phyloP scores from a whole-genome alignment of 1,140 invertebrate species.

The Capitella teleta region DNA sequence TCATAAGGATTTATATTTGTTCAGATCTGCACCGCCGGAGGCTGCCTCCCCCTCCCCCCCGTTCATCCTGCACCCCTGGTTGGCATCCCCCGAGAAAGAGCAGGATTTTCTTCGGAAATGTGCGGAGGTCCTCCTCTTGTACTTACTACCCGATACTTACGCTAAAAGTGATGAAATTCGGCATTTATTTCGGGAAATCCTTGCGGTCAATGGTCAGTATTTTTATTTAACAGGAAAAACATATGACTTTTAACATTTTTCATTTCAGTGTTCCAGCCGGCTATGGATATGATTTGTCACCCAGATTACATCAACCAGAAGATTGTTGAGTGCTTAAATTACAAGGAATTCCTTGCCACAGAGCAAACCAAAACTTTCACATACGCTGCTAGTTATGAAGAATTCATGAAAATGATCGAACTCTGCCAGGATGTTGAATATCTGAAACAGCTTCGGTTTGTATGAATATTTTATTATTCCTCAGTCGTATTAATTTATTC shows the following conservation, averaged over 20 bases:
- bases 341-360: conserved; percentile 57
- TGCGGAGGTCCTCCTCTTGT: conserved; percentile 67
- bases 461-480: background rate
- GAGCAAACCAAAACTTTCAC: conserved; percentile 71
- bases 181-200: conserved; percentile 66
- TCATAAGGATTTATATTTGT: too few species aligned
- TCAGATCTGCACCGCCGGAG: conserved; percentile 9
- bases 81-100: conserved; percentile 61
- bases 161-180: conserved; percentile 58
- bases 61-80: conserved; percentile 63
- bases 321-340: conserved; percentile 66
- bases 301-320: conserved; percentile 85
- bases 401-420: conserved; percentile 67
- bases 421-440: conserved; percentile 67
- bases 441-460: conserved; percentile 50
- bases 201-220: conserved; percentile 65
- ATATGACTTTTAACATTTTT: background rate
- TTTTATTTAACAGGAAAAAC: conserved; percentile 1
- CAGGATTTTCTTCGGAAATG: conserved; percentile 68
- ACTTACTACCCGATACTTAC: conserved; percentile 68
- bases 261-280: conserved; percentile 62
- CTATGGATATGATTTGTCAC: conserved; percentile 71
- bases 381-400: conserved; percentile 78
- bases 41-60: conserved; percentile 16
- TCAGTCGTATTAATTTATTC: background rate